A percentile compares a stretch with the other conserved stretches of the same genome.
Evolutionary conservation across 1,140 invertebrate species (phyloP).

Genomic region (Epicauta chinensis): DNA sequence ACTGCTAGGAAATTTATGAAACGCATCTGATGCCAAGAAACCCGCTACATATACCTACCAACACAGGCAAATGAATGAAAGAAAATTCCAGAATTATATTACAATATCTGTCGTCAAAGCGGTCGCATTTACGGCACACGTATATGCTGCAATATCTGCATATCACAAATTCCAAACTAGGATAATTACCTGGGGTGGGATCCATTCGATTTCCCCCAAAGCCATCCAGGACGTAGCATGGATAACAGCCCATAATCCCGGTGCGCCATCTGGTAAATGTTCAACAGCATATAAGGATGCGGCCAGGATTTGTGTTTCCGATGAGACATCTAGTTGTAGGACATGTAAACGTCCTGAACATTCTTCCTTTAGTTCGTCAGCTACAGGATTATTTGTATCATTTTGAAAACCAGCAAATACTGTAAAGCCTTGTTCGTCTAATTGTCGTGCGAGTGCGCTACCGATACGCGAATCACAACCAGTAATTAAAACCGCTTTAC

Average conservation of each 20-base stretch:
- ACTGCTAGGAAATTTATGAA: too few relatives aligned
- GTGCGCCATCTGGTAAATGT: constrained; percentile 67
- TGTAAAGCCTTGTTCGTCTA: constrained; percentile 75
- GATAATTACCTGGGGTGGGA: constrained; percentile 53
- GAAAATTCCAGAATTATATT: too few relatives aligned
- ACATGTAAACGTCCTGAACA: constrained; percentile 66
- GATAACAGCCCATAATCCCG: constrained; percentile 81
- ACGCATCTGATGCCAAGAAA: too few relatives aligned
- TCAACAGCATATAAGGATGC: constrained; percentile 68
- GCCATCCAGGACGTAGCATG: constrained; percentile 85
- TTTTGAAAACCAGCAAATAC: constrained; percentile 72
- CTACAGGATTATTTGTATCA: constrained; percentile 53
- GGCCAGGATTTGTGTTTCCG: constrained; percentile 66
- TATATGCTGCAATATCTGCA: too few relatives aligned
- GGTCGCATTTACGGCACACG: too few relatives aligned
- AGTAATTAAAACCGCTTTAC: constrained; percentile 77
- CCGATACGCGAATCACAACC: constrained; percentile 76
- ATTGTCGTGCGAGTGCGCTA: constrained; percentile 62
- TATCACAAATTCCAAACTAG: not conserved
- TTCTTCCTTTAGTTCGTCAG: constrained; percentile 66
- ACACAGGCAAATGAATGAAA: too few relatives aligned
- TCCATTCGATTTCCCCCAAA: constrained; percentile 84
- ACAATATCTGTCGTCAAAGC: too few relatives aligned
- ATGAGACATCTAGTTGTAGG: constrained; percentile 67
- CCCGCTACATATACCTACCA: too few relatives aligned